phyloP scores from a whole-genome alignment of 2,113 vertebrate species.

The Microtus richardsoni region DNA sequence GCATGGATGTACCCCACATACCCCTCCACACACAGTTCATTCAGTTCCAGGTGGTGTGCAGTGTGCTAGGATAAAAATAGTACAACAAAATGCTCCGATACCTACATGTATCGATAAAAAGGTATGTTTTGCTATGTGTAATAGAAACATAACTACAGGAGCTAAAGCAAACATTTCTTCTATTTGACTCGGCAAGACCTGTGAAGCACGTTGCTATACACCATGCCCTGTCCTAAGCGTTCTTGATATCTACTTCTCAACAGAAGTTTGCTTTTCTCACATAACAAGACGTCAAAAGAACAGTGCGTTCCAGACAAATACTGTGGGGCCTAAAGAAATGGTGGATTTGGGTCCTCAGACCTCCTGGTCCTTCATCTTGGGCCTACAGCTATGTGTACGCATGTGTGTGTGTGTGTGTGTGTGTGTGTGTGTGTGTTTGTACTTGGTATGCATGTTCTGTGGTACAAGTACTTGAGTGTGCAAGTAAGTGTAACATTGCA shows the following conservation, averaged over 20 bases:
- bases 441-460: background rate
- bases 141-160: conserved; percentile 1
- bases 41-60: background rate
- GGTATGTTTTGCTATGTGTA: background rate
- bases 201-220: background rate
- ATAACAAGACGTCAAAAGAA: background rate
- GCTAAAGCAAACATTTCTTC: conserved; percentile 54
- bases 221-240: background rate
- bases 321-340: background rate
- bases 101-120: background rate
- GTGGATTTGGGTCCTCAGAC: background rate
- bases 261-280: conserved; percentile 54
- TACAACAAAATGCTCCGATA: background rate
- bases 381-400: background rate
- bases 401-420: too few relatives aligned
- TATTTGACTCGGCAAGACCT: background rate
- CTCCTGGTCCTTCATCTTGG: background rate
- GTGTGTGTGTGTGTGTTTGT: background rate
- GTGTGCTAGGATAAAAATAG: background rate
- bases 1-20: background rate
- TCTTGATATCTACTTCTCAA: conserved; percentile 40
- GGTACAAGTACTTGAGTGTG: background rate
- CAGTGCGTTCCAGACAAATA: background rate
- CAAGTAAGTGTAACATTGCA: background rate
- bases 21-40: background rate